Base-by-base conservation (phyloP, 2,888 invertebrate genomes). In the Diarsia dahlii region DNA sequence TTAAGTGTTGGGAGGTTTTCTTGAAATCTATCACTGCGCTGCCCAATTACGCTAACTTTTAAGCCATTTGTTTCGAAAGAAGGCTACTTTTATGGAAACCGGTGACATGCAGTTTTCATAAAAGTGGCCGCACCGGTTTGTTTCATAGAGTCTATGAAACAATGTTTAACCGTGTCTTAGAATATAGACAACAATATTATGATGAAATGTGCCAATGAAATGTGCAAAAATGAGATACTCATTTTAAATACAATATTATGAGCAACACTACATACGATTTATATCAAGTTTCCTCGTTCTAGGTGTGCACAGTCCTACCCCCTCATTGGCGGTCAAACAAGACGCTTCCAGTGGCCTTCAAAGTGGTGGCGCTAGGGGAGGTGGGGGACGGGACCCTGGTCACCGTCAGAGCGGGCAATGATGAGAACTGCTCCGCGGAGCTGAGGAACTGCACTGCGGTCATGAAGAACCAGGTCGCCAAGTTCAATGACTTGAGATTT, bases 291-390 rank as follows among this genome's bases (percentile, higher is more conserved):
- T 56, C 20, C 20, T 78, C 10, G 39, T 76, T 68, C 20, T 39
- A 97, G 97, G 97, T 97, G 28, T 98, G 98, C 93, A 99, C 99
- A 82, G 98, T 98, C 52, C 95, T 99, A 87, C 99, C 99, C 68
- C 98, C 98, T 0, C 99, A 99, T 94, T 99, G 99, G 99, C 97
- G 99, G 83, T 99, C 98, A 52, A 99, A 99, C 96, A 99, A 99
- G 96, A 99, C 99, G 18, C 97, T 99, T 72, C 99, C 99, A 82
- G 98, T 99, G 84, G 99, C 99, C 71, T 99, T 99, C 97, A 99
- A 99, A 96, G 99, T 99, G 89, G 98, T 99, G 73, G 98, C 99
- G 0, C 97, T 99, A 71, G 99, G 99, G 18, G 99, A 99, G 90
- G 98, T 99, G 67, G 98, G 98, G 87, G 99, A 99, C 94, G 99